Base-by-base conservation (phyloP, 2,888 invertebrate genomes). In the Rhogogaster chlorosoma region DNA sequence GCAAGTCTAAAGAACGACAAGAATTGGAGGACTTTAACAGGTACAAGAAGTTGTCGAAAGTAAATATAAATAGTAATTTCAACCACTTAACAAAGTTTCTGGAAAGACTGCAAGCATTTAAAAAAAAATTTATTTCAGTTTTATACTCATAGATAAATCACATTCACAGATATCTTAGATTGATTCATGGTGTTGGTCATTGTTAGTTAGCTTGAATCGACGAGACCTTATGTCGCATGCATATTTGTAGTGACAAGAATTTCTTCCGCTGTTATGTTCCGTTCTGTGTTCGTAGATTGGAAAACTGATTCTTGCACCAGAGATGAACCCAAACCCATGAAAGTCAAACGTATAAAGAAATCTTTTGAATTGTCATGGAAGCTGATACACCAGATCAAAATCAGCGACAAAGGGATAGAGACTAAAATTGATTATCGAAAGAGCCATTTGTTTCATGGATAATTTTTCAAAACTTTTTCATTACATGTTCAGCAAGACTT, bases 21-120 rank as follows among this genome's bases (percentile, higher is more conserved):
- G 92, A 91, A 64, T 85, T 86, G 84, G 92, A 89, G 88, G 78
- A 87, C 85, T 84, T 93, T 6, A 86, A 89, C 89, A 93, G 93
- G 93, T 93, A 92, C 86, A 78, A 9, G 86, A 32, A 82, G 67
- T 38, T 32, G 6, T 18, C 9, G 32, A 32, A 77, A 22, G 53
- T 12, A 61, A 38, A n/a, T 53, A 80, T 75, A 38, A 22, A n/a
- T 38, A 36, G 0, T 80, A 36, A 10, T 36, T 18, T 6, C 38
- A 36, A 22, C 36, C n/a, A n/a, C 18, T 32, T 22, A 22, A 29
- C 53, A n/a, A 49, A 53, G 29, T 29, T 29, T 77, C 2, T 26
- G 32, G n/a, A 32, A 26, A 18, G 45, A 53, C 29, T 18, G 15
- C 26, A 75, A 45, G 15, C 7, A 75, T 32, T 53, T n/a, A 0